Evolutionary conservation across 2,113 vertebrate genomes (phyloP).

Genomic region (Hydropotes inermis): DNA sequence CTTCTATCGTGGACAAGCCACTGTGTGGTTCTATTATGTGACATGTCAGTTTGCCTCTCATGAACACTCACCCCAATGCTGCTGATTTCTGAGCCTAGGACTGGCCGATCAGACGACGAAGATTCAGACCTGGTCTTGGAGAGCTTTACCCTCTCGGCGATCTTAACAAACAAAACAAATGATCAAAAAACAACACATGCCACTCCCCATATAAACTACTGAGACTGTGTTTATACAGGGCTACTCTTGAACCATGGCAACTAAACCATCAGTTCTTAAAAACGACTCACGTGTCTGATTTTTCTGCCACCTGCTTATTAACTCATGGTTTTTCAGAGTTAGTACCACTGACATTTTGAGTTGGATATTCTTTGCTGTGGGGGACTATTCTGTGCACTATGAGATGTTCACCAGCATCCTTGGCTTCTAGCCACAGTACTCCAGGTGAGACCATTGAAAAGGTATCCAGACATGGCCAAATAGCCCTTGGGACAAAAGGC

Average conservation of each 20-base stretch:
- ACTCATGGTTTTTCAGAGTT: neutral
- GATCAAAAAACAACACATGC: neutral
- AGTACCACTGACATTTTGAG: neutral
- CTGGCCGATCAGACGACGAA: constrained; percentile 88
- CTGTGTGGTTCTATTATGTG: fast-evolving
- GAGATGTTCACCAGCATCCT: neutral
- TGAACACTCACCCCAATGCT: constrained; percentile 88
- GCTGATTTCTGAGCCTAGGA: constrained; percentile 92
- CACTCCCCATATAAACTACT: neutral
- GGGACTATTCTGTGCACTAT: neutral
- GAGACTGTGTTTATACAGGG: no score
- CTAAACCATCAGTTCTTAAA: neutral
- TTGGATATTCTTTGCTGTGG: neutral
- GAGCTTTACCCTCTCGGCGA: constrained; percentile 92
- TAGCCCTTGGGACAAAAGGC: neutral
- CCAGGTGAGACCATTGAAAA: neutral
- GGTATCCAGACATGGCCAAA: neutral
- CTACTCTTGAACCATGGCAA: neutral
- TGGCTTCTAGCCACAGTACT: neutral
- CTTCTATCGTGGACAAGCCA: neutral
- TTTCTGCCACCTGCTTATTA: neutral
- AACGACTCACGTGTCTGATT: neutral
- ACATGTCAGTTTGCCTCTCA: neutral
- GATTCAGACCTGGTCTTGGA: constrained; percentile 92
- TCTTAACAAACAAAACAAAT: constrained; percentile 76